Base-by-base conservation (phyloP, 2,888 invertebrate genomes). In the Epistrophe eligans region DNA sequence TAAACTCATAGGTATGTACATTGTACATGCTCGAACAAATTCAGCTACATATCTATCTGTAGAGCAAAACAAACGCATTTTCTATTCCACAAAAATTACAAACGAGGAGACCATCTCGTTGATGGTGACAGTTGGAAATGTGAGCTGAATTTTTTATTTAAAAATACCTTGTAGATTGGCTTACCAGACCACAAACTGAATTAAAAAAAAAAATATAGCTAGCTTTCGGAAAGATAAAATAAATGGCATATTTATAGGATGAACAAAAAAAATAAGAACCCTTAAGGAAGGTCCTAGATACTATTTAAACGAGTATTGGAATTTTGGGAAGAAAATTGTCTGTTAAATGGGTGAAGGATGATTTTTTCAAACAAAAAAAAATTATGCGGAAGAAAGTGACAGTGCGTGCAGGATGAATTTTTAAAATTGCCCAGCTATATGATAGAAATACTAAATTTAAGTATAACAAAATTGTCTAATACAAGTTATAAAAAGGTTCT, bases 391-490 rank as follows among this genome's bases (percentile, higher is more conserved):
- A 45, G 43, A 45, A 45, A 45, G 45, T 45, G n/a, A n/a, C 45
- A n/a, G 7, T 45, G 45, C n/a, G n/a, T 45, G n/a, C 45, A n/a
- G 8, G n/a, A 45, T 45, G 45, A n/a, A 45, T 45, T 45, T 45
- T 8, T n/a, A n/a, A n/a, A n/a, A n/a, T n/a, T 1, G 7, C 6
- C 4, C 0, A 15, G 43, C 0, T 7, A 1, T 45, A 45, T 45
- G 45, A 45, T n/a, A 45, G 45, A n/a, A 45, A 45, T 45, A 45
- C 15, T 45, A n/a, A 45, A 45, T 45, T n/a, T 45, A n/a, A 45
- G 45, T 4, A 4, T 8, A n/a, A 15, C 35, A 45, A 15, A 8
- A n/a, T n/a, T 43, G 43, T 5, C 43, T 5, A 10, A 8, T 4
- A 40, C 13, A 13, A 40, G 40, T 11, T 13, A 15, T 43, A 15